Evolutionary conservation across 2,888 invertebrate genomes (phyloP), one percentile per base, ranked within the genome.

Genomic region (Tanytarsus gracilentus): DNA sequence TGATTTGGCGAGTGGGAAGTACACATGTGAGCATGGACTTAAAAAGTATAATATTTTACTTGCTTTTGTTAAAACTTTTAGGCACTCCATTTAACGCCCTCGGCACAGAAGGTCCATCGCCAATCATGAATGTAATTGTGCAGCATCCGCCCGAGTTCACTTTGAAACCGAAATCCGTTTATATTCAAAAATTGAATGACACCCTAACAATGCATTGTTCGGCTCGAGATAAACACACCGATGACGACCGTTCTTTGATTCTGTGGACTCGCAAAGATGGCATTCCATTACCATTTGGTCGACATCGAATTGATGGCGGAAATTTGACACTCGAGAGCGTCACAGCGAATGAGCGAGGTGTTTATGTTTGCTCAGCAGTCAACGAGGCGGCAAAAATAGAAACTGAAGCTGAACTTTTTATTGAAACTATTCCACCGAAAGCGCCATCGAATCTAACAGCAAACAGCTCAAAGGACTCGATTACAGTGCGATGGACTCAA

Each of bases 301-400:
- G 89, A 23, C 80, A 80, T 66, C 76, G 78, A 49, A 77, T 85
- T 56, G 79, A 78, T 63, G 85, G 82, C 58, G 88, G 88, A 53
- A 89, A 93, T 76, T 77, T 96, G 66, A 93, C 91, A 61, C 85
- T 97, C 63, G 79, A 79, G 65, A 80, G 84, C 66, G 82, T 96
- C 62, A 80, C 84, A 65, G 89, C 89, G 72, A 82, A 84, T 63
- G 96, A 96, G 76, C 84, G 91, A 66, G 96, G 96, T 50, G 78
- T 86, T 67, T 89, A 88, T 72, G 84, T 85, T 70, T 90, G 90
- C 71, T 81, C 84, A 52, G 88, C 89, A 2, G 84, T 84, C 66
- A 95, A 94, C 76, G 89, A 88, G 68, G 93, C 93, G 4, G 90
- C 89, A 48, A 85, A 86, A n/a, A 84, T 92, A 51, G 80, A 81